Evolutionary conservation across 2,113 vertebrate genomes (phyloP).

Genomic region (Choloepus hoffmanni): DNA sequence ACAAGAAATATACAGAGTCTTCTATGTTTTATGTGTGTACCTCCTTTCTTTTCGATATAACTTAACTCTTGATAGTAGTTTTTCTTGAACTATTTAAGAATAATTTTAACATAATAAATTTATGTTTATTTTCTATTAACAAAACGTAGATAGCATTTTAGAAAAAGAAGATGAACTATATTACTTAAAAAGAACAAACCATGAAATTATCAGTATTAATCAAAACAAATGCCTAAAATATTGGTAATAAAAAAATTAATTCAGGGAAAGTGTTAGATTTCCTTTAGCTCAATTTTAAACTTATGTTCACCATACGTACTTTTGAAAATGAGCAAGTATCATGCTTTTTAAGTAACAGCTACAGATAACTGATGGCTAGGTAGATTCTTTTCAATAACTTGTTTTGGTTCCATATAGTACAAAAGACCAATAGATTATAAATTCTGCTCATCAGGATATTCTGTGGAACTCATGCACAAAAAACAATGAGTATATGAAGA

Average conservation of each 20-base stretch:
- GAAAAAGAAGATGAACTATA: background rate
- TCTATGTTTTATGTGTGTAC: background rate
- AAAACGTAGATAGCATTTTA: slow-evolving; percentile 7
- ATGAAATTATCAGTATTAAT: background rate
- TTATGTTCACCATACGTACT: background rate
- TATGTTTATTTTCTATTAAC: background rate
- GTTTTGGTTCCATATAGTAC: background rate
- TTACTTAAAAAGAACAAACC: slow-evolving; percentile 39
- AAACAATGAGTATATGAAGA: slow-evolving; percentile 19
- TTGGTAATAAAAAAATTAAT: slow-evolving; percentile 25
- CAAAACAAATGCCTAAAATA: slow-evolving; percentile 5
- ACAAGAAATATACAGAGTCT: background rate
- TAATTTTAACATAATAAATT: background rate
- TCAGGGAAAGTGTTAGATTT: background rate
- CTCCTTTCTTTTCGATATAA: background rate
- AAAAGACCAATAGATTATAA: slow-evolving; percentile 1
- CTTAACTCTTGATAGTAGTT: slow-evolving; percentile 23
- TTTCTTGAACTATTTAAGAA: background rate
- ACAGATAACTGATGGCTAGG: background rate
- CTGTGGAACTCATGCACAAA: background rate
- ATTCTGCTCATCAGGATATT: slow-evolving; percentile 22
- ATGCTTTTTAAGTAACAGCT: background rate
- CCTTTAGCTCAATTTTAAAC: background rate
- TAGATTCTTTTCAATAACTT: slow-evolving; percentile 25
- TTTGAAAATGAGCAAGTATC: background rate